Percentiles rank a stretch among this genome's conserved stretches.
Evolutionary conservation across 2,888 invertebrate genomes (phyloP).

Genomic region (Hermaeophaga mercurialis): DNA sequence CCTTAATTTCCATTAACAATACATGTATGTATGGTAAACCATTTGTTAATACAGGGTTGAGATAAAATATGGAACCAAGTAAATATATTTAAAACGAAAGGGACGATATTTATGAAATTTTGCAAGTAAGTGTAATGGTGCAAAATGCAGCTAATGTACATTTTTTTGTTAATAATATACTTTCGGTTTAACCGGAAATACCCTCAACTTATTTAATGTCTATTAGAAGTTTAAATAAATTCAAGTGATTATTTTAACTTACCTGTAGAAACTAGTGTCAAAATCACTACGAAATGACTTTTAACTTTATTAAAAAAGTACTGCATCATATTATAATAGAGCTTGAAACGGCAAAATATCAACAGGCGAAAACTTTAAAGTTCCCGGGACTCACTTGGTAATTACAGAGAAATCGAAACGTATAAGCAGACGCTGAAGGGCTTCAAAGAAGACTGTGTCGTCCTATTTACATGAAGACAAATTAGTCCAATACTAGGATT

Average conservation of each 20-base stretch:
- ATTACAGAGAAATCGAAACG: conserved; percentile 1
- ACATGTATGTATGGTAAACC: no score
- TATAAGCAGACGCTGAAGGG: neutral
- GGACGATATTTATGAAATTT: no score
- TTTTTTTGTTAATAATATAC: neutral
- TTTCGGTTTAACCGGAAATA: no score
- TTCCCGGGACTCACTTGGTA: neutral
- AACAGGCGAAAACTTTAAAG: no score
- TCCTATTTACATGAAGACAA: neutral
- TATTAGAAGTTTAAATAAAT: no score
- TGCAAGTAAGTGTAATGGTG: neutral
- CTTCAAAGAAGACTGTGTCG: conserved; percentile 10
- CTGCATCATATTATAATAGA: neutral
- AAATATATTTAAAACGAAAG: no score
- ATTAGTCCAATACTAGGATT: conserved; percentile 1
- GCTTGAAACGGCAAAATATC: no score
- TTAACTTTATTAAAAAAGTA: neutral
- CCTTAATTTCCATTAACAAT: no score
- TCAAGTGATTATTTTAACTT: neutral
- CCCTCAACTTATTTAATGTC: no score
- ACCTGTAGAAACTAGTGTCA: neutral
- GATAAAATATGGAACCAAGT: no score
- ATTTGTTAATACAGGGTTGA: no score
- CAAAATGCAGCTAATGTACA: neutral
- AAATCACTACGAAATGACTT: conserved; percentile 1